Percentiles rank a stretch among this genome's conserved stretches.
phyloP scores from a whole-genome alignment of 2,888 invertebrate species.

The Pyrrhia umbra region DNA sequence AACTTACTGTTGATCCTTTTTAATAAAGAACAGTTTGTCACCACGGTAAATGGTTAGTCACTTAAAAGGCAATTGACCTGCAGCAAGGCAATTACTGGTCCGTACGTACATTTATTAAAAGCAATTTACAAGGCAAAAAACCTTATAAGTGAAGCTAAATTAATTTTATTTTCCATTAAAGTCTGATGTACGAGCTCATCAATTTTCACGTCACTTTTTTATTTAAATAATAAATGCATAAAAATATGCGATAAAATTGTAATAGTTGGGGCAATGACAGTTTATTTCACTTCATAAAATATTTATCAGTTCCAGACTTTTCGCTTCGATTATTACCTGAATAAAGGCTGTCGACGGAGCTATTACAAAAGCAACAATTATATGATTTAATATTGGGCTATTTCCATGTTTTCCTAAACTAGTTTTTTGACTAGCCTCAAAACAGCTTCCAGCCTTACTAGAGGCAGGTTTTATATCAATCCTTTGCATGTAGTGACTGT shows the following conservation, averaged over 20 bases:
- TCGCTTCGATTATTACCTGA: not conserved
- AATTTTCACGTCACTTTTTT: not conserved
- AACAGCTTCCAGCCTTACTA: no score
- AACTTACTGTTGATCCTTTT: not conserved
- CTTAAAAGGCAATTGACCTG: not conserved
- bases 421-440: no score
- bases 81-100: not conserved
- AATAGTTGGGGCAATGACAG: not conserved
- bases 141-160: slow-evolving; percentile 3
- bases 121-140: not conserved
- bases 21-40: not conserved
- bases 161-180: slow-evolving; percentile 10
- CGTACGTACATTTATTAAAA: not conserved
- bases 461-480: no score
- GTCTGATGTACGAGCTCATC: slow-evolving; percentile 1
- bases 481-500: no score
- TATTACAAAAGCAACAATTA: no score
- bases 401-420: no score
- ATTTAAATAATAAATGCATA: not conserved
- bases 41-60: not conserved
- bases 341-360: no score
- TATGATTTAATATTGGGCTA: no score
- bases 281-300: not conserved
- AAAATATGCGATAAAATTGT: not conserved
- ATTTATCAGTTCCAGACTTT: not conserved